Base-by-base conservation (phyloP, 1,140 invertebrate species). In the Trialeurodes vaporariorum region DNA sequence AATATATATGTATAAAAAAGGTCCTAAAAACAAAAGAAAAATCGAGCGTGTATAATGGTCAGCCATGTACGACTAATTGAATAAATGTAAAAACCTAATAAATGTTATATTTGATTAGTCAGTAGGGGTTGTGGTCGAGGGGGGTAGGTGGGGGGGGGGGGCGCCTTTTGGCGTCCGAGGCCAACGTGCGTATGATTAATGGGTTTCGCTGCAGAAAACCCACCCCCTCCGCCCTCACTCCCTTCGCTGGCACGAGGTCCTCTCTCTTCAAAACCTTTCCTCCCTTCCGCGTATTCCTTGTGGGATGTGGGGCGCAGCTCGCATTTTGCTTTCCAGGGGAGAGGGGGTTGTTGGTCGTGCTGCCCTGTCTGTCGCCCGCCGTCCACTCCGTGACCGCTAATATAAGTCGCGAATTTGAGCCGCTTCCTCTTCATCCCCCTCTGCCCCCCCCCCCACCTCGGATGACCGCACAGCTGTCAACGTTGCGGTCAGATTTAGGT, bases 71-170 rank as follows among this genome's bases (percentile, higher is more conserved):
- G 34, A 17, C 34, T 49, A 49, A 49, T 49, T 49, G 34, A 49
- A 49, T 49, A 49, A 49, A 49, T 49, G 34, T 49, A 49, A 49
- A 49, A 49, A 49, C 34, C 34, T 49, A 49, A 49, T 49, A 49
- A 49, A 49, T 49, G 34, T 49, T 49, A 49, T 17, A 49, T 49
- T 49, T 49, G 34, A 49, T 49, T 49, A 49, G n/a, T n/a, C n/a
- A n/a, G n/a, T n/a, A n/a, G n/a, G n/a, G n/a, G n/a, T n/a, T n/a
- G n/a, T n/a, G n/a, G n/a, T n/a, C n/a, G n/a, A n/a, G n/a, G n/a
- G n/a, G n/a, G n/a, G n/a, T n/a, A n/a, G n/a, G n/a, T n/a, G n/a
- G n/a, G n/a, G n/a, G n/a, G n/a, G n/a, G n/a, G n/a, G n/a, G 34
- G 34, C 5, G 34, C 34, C 5, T 17, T 49, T 49, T 17, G 34